Percentiles rank a stretch among this genome's conserved stretches.
phyloP scores from a whole-genome alignment of 2,113 vertebrate species.

The Phalacrocorax pelagicus region DNA sequence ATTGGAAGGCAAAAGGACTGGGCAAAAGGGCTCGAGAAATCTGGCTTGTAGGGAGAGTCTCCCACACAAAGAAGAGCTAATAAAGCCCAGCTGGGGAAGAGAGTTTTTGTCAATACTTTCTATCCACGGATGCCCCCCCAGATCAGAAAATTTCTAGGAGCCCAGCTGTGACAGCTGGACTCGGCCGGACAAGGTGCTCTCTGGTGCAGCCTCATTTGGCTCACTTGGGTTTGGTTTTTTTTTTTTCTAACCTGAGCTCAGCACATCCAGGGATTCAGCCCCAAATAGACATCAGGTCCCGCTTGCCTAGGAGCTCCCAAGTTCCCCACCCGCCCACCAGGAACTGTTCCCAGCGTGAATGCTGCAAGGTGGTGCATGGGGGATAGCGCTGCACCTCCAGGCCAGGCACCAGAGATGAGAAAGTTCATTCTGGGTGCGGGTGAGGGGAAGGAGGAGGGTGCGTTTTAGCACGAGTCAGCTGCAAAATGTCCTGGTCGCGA shows the following conservation, averaged over 20 bases:
- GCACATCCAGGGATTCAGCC: background rate
- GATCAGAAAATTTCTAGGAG: background rate
- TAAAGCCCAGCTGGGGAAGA: constrained; percentile 12
- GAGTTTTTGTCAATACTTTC: background rate
- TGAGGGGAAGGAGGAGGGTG: background rate
- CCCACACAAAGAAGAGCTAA: background rate
- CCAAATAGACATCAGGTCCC: background rate
- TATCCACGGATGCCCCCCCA: background rate
- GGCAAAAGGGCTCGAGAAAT: constrained; percentile 4
- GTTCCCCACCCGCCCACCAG: background rate
- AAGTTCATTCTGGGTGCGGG: background rate
- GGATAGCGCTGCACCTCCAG: accelerated
- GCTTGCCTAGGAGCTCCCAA: background rate
- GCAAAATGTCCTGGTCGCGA: accelerated
- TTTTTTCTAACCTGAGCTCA: background rate
- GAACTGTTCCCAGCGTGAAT: background rate
- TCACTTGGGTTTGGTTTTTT: background rate
- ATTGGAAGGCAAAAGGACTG: constrained; percentile 1
- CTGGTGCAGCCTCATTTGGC: background rate
- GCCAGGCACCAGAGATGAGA: background rate
- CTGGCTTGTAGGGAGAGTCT: constrained; percentile 1
- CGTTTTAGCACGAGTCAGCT: background rate
- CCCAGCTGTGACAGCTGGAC: background rate
- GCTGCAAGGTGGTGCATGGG: background rate
- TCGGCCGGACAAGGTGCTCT: background rate